Base-by-base conservation (phyloP, 2,797 vertebrate genomes). In the Coccyzus lansbergi region DNA sequence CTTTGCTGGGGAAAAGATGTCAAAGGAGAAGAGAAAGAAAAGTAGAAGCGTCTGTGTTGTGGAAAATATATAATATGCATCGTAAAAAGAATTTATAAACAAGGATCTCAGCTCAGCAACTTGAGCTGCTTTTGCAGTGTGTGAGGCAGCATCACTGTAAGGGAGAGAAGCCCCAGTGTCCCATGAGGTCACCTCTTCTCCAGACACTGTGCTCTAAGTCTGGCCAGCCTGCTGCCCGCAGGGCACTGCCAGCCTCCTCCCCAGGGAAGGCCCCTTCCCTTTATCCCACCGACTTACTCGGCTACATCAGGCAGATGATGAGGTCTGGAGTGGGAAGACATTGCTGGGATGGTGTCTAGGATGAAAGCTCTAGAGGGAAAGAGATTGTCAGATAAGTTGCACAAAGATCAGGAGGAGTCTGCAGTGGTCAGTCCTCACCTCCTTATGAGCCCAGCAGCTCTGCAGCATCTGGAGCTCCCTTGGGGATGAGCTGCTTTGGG, bases 1-100 rank as follows among this genome's bases (percentile, higher is more conserved):
- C 95, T 97, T 97, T 72, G 94, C 92, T 96, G 95, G 88, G 91
- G 75, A 79, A 85, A 69, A 92, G 83, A 82, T 90, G 92, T 88
- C 64, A 3, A 4, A 82, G 80, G 83, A 84, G 63, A 92, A 77
- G 52, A 77, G 72, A 33, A 83, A 55, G 68, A 46, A 64, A 81
- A 86, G 75, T 63, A 71, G 70, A 78, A 81, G 40, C 36, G 80
- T 88, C 83, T 92, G 76, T 91, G 75, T 76, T 49, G 82, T 91
- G 86, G 94, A 77, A 93, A 93, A 78, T 89, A 97, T 96, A 97
- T 97, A 94, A 96, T 93, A 91, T 93, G 85, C 96, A 96, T 95
- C 76, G 7, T 76, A 62, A 88, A 92, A 94, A 74, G 91, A 82
- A 49, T 53, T 90, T 93, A 58, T 60, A 5, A 89, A 75, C 58